Evolutionary conservation across 2,888 invertebrate species (phyloP).

Genomic region (Macaria notata): DNA sequence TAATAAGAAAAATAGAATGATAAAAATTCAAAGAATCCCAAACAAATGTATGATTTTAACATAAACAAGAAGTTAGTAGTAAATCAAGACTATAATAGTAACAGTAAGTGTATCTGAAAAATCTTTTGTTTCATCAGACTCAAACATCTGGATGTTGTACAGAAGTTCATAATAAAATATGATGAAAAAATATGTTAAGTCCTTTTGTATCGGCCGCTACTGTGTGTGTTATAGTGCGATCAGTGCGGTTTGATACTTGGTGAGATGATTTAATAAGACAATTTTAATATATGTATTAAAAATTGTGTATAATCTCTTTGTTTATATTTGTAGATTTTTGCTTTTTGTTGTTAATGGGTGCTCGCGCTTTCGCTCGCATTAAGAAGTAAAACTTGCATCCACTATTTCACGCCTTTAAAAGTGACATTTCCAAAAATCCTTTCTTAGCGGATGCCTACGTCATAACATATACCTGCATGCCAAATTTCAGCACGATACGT

Average conservation of each 20-base stretch:
- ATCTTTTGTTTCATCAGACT: conserved; percentile 80
- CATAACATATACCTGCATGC: too few relatives aligned
- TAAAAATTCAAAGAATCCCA: conserved; percentile 46
- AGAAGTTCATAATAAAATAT: conserved; percentile 82
- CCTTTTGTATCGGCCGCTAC: conserved; percentile 79
- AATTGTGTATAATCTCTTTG: too few relatives aligned
- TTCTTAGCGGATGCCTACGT: too few relatives aligned
- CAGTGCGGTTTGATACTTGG: conserved; percentile 61
- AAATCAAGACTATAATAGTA: conserved; percentile 73
- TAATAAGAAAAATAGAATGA: conserved; percentile 37
- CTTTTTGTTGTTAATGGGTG: too few relatives aligned
- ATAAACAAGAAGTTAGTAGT: conserved; percentile 66
- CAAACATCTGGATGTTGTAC: conserved; percentile 80
- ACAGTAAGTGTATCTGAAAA: conserved; percentile 73
- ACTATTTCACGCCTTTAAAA: too few relatives aligned
- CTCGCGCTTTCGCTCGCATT: too few relatives aligned
- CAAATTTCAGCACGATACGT: too few relatives aligned
- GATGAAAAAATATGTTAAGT: conserved; percentile 80
- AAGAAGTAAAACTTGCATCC: too few relatives aligned
- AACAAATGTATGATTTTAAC: conserved; percentile 62
- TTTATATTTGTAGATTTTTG: too few relatives aligned
- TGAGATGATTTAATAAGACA: not conserved
- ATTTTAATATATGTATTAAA: too few relatives aligned
- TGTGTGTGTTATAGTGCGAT: conserved; percentile 52
- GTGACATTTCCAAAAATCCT: too few relatives aligned